Conservation (phyloP, 2,888 invertebrate species). For the Scaptomyza cyrtandrae region DNA sequence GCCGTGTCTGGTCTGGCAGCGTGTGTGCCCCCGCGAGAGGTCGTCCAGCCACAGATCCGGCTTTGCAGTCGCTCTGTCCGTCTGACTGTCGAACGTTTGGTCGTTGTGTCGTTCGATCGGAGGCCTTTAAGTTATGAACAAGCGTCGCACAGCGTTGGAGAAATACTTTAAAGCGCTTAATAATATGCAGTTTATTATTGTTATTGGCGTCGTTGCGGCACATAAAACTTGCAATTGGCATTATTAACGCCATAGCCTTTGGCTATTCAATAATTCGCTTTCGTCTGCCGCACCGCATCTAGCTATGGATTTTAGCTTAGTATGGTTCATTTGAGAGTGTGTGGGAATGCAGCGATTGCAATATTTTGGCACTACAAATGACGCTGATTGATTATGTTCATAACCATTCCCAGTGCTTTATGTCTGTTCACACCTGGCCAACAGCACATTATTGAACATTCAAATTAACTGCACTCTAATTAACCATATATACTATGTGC, state of each 20-base stretch:
- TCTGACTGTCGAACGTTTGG: constrained; percentile 8
- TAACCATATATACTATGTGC: constrained; percentile 51
- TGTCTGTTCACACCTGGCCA: constrained; percentile 74
- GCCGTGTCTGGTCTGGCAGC: constrained; percentile 64
- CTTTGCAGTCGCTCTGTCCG: constrained; percentile 43
- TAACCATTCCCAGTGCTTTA: constrained; percentile 25
- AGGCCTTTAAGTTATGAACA: constrained; percentile 58
- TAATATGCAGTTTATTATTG: constrained; percentile 78
- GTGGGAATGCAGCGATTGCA: constrained; percentile 61
- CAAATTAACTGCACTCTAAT: constrained; percentile 74
- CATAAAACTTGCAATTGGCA: constrained; percentile 72
- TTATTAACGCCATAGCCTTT: constrained; percentile 75
- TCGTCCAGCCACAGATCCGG: constrained; percentile 72
- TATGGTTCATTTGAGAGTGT: constrained; percentile 54
- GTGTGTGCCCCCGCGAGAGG: constrained; percentile 73
- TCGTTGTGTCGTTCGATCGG: constrained; percentile 15
- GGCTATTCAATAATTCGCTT: constrained; percentile 40
- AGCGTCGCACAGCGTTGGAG: constrained; percentile 51
- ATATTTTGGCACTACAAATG: constrained; percentile 64
- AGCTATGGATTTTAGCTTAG: constrained; percentile 4
- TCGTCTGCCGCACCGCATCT: constrained; percentile 13
- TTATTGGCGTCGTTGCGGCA: constrained; percentile 60
- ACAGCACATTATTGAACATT: constrained; percentile 66
- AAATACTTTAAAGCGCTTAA: constrained; percentile 74
- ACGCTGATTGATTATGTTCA: constrained; percentile 69